Evolutionary conservation across 2,113 vertebrate species (phyloP).

Genomic region (Nipponia nippon): DNA sequence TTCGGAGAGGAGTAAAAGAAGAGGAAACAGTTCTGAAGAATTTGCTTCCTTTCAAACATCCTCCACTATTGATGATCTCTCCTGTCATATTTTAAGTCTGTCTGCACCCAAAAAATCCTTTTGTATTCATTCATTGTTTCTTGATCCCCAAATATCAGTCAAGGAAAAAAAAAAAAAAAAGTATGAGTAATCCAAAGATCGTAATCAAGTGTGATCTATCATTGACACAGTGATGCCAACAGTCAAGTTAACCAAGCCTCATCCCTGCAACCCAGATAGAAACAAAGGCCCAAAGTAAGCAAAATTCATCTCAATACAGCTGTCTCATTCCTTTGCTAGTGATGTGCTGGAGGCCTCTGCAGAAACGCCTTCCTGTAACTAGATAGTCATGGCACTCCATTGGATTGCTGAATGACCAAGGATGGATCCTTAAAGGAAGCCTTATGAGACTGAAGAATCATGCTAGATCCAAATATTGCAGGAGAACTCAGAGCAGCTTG

Average conservation of each 20-base stretch:
- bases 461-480: not conserved
- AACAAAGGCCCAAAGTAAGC: not conserved
- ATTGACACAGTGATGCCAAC: not conserved
- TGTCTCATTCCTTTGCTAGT: not conserved
- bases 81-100: not conserved
- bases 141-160: not conserved
- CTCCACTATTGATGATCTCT: not conserved
- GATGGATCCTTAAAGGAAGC: not conserved
- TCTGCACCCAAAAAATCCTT: not conserved
- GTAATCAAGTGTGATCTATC: not conserved
- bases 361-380: not conserved
- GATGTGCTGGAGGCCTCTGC: not conserved
- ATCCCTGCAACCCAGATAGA: not conserved
- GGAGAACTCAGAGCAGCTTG: not conserved
- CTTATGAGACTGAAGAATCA: not conserved
- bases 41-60: not conserved
- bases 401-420: not conserved
- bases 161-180: not conserved
- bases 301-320: not conserved
- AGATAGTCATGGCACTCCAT: accelerated
- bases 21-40: not conserved
- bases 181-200: not conserved
- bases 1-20: not conserved
- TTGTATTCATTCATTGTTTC: not conserved
- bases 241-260: not conserved